Evolutionary conservation across 2,113 vertebrate species (phyloP).

Genomic region (Elephantulus edwardii): DNA sequence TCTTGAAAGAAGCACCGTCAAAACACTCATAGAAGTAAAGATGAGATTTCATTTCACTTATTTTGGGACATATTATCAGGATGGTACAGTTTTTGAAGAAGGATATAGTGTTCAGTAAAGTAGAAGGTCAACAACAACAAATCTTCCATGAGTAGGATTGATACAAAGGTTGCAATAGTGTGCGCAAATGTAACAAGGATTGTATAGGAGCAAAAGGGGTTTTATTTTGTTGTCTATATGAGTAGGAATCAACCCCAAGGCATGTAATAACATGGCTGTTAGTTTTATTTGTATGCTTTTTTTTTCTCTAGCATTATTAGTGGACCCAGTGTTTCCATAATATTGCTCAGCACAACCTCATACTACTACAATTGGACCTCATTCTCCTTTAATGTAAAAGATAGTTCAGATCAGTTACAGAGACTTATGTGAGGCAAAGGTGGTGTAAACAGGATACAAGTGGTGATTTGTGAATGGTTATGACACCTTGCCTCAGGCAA

Average conservation of each 20-base stretch:
- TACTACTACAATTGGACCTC: not conserved
- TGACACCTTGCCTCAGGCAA: constrained; percentile 67
- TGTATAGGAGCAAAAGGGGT: not conserved
- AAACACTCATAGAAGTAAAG: too few relatives aligned
- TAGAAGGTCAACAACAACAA: not conserved
- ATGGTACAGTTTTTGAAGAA: too few relatives aligned
- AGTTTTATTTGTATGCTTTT: not conserved
- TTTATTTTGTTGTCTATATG: not conserved
- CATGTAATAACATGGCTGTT: not conserved
- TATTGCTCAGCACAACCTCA: not conserved
- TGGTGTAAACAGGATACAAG: constrained; percentile 39
- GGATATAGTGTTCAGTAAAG: too few relatives aligned
- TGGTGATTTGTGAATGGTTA: constrained; percentile 49
- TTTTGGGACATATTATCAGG: too few relatives aligned
- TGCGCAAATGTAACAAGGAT: not conserved
- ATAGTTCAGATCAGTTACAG: constrained; percentile 11
- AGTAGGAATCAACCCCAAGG: not conserved
- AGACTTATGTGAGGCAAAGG: constrained; percentile 20
- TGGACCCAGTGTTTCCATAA: not conserved
- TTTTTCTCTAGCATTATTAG: not conserved
- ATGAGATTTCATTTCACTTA: too few relatives aligned
- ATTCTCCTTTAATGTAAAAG: constrained; percentile 5
- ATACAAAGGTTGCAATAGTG: too few relatives aligned
- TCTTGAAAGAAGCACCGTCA: too few relatives aligned
- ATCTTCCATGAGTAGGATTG: not conserved